Evolutionary conservation across 1,140 invertebrate species (phyloP), one percentile per base, ranked within the genome.

Genomic region (Conus ventricosus): DNA sequence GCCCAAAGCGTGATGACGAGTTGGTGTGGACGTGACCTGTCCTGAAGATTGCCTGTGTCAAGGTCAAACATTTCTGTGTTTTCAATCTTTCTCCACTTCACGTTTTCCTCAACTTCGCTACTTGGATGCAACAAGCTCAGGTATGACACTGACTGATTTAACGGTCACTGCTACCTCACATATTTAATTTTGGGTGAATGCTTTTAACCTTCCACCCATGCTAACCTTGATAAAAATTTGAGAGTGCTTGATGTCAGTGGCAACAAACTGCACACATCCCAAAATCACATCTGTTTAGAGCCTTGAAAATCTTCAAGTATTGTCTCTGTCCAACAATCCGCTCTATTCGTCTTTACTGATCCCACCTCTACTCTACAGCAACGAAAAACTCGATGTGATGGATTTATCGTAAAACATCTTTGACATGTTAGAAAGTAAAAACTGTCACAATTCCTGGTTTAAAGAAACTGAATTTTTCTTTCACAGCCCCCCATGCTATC

Each of bases 11-110:
- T 75, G 88, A 89, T 27, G 84, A 90, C n/a, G 88, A 89, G 54
- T 39, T 53, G 57, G 71, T 87, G 15, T 90, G 85, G 57, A 82
- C 13, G 23, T 84, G 51, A 20, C 53, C 53, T 84, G 82, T 57
- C 82, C 82, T 94, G 91, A 55, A 93, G 76, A 25, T 27, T 90
- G 87, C 27, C 39, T 76, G 5, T 90, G 84, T 75, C 54, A 51
- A 67, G 78, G 75, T 82, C 39, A 39, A 20, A 51, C 84, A 4
- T 60, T 88, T 51, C 63, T 54, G 10, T 88, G 88, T 39, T 10
- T 51, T 27, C 23, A 80, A 27, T 20, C 71, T 11, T 78, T 87
- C 15, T 23, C n/a, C 20, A 25, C 60, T 23, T 57, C 39, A 15
- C 57, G 25, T 20, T 71, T 85, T 51, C 53, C 55, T n/a, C 23